Evolutionary conservation across 1,140 invertebrate species (phyloP), one percentile per base, ranked within the genome.

Genomic region (Drosophila navojoa): DNA sequence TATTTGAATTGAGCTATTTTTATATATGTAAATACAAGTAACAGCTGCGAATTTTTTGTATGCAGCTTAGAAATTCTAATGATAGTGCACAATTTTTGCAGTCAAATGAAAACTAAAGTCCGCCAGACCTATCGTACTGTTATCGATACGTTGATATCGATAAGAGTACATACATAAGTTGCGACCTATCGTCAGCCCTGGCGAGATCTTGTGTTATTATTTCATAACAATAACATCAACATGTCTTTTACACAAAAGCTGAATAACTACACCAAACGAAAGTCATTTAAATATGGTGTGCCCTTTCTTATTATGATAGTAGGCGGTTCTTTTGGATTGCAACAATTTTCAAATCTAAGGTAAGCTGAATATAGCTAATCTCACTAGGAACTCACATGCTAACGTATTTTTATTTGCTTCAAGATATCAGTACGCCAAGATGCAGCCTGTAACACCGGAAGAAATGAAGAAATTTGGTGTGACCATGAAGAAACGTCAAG

Each of bases 361-460:
- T 96, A 93, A 77, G 32, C n/a, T 69, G 35, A 15, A 22, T 59
- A 19, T 59, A 13, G 16, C 9, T 40, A 66, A 16, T 32, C 11
- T 29, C 4, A 29, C 2, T 16, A 5, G n/a, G 0, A 40, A 32
- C 22, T 40, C 9, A 27, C 15, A 42, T 44, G 42, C 6, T 19
- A 35, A 53, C 29, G 15, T 47, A 19, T 22, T 54, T 16, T 9
- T 49, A 4, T 32, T 32, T 53, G n/a, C 32, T 35, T 55, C 68
- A 78, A 96, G 96, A 71, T 97, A 96, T 89, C 93, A 95, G 77
- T 96, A 95, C 91, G 93, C 94, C n/a, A 93, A 93, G 59, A 93
- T 93, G 50, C 93, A 94, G 77, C 92, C 92, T 42, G 92, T 96
- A 1, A 93, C 92, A 35, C 93, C 93, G 47, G 94, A 95, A 58